Conservation (phyloP, 1,140 invertebrate genomes). For the Philopotamus ludificatus region DNA sequence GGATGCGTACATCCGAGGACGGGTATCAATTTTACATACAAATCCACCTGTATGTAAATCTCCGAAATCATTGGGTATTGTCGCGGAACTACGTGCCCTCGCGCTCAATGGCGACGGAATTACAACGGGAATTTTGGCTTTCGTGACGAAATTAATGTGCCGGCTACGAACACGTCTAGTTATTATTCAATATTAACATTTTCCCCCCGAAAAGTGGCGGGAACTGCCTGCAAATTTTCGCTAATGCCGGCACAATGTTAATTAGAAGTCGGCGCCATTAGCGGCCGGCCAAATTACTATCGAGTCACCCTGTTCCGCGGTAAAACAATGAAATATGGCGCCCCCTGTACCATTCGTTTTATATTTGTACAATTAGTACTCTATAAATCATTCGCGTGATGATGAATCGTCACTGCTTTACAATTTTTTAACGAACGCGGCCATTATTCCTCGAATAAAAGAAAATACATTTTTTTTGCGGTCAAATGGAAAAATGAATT, state of each 20-base stretch:
- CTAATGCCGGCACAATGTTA: slow-evolving; percentile 16
- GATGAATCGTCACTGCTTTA: not conserved
- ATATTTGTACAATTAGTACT: slow-evolving; percentile 11
- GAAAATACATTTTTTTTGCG: too few species aligned
- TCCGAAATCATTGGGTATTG: too few species aligned
- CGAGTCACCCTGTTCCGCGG: not conserved
- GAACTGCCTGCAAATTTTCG: slow-evolving; percentile 11
- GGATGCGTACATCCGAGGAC: too few species aligned
- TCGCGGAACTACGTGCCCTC: not conserved
- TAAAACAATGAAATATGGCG: not conserved
- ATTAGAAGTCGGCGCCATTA: slow-evolving; percentile 11
- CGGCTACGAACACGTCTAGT: not conserved
- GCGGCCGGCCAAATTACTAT: not conserved
- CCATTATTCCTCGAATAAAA: too few species aligned
- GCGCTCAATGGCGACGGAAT: not conserved
- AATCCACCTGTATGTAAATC: too few species aligned
- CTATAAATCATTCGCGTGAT: not conserved
- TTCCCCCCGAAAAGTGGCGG: not conserved
- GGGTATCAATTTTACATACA: too few species aligned
- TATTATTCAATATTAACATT: slow-evolving; percentile 23
- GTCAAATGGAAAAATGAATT: too few species aligned
- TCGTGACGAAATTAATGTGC: not conserved
- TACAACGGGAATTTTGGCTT: not conserved
- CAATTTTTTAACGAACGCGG: too few species aligned
- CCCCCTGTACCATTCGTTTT: not conserved